Evolutionary conservation across 1,140 invertebrate species (phyloP), one percentile per base, ranked within the genome.

Genomic region (Drosophila triauraria): DNA sequence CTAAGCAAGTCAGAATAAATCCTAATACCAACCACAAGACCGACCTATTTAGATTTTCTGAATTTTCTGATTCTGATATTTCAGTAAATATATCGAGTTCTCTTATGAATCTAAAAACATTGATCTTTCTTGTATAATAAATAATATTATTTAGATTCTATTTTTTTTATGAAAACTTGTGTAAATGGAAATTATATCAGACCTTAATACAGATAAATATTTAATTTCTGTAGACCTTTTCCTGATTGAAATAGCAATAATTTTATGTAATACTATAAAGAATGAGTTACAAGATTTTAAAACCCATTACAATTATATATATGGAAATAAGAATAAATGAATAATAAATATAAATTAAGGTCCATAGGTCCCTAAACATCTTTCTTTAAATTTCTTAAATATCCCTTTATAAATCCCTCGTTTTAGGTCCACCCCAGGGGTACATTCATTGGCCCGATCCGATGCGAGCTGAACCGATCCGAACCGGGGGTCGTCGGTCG

Each of bases 391-490:
- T 20, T 47, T 23, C n/a, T 5, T 10, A 47, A 1, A 13, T 10
- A 38, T 35, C 8, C 13, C 4, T 54, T 23, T 0, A 32, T 32
- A 35, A 35, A 35, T 35, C 3, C 32, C 27, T 25, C 2, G 4
- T 13, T 6, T 7, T 5, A 44, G 63, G 67, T 67, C 67, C 67
- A 70, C 67, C 67, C 67, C 23, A 53, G 32, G 15, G 15, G 40
- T 25, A 68, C 43, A 72, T 72, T 46, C 67, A 72, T 72, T 72
- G 68, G 67, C 69, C 69, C 69, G 69, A 72, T 72, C 69, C 51
- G 35, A 67, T 35, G 67, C 67, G 61, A 69, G 38, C 38, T 67
- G 60, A 71, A 71, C 68, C 68, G 51, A 71, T 57, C 65, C 69
- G 53, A 72, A 53, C 53, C 35, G 69, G 53, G 23, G 69, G 69